Evolutionary conservation across 2,113 vertebrate genomes (phyloP), one percentile per base, ranked within the genome.

Genomic region (Carlito syrichta): DNA sequence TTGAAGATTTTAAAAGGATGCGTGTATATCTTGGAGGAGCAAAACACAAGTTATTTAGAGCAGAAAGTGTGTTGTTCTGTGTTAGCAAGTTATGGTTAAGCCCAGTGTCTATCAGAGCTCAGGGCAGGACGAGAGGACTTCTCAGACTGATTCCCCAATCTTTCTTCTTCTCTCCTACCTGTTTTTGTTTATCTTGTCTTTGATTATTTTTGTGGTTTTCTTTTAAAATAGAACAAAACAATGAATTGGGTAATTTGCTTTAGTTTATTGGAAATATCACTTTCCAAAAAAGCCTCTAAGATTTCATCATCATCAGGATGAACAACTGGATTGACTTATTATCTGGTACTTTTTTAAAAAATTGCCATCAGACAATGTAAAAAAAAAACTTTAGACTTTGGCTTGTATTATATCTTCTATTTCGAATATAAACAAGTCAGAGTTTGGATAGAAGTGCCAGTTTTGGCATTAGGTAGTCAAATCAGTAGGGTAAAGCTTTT

Each of bases 181-280:
- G 30, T 62, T 76, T 63, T 40, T 50, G 5, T 54, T 63, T 85
- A 60, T 58, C 54, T 82, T 68, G 40, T 94, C 84, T 32, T 78
- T 86, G 35, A 30, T 20, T 73, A 11, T 50, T 62, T 50, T 52
- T 60, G 20, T 91, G 35, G 69, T 76, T 96, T 78, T 35, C n/a
- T 62, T 79, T 87, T 82, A 38, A 87, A 95, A 27, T 69, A 84
- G 14, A 85, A 69, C 77, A 56, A 97, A 87, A 6, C 40, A 83
- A 50, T 56, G 74, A 56, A 56, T 79, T 81, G 58, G 8, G 7
- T 90, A 23, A 27, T 92, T 97, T 92, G 27, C 56, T 86, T 83
- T 69, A 81, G 30, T 50, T 92, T 89, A 78, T 78, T 94, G 13
- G 52, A 91, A 96, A 69, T 86, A 58, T 35, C 48, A 91, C 56